Conservation (phyloP, 1,140 invertebrate species). For the Drosophila sp. region DNA sequence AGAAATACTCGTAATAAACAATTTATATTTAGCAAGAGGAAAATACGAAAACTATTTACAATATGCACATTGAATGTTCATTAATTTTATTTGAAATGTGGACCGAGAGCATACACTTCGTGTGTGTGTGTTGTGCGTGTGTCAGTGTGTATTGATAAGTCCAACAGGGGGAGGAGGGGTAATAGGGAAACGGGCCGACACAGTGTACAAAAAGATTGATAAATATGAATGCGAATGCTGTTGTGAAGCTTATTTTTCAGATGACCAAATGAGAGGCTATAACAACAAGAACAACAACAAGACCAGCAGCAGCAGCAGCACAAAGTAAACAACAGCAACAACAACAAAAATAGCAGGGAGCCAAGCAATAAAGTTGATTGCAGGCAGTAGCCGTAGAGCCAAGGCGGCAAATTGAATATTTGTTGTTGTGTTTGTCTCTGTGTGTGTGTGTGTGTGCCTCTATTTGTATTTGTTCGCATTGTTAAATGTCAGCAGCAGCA, state of each 20-base stretch:
- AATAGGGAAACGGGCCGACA: constrained; percentile 26
- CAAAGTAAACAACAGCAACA: constrained; percentile 50
- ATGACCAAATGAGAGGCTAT: constrained; percentile 54
- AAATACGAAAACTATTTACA: constrained; percentile 16
- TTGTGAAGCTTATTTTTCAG: constrained; percentile 56
- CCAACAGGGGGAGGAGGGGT: constrained; percentile 33
- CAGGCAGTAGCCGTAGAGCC: constrained; percentile 40
- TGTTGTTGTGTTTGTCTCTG: constrained; percentile 33
- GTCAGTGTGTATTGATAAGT: constrained; percentile 33
- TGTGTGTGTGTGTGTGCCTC: constrained; percentile 18
- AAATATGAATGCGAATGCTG: constrained; percentile 43
- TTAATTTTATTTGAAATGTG: constrained; percentile 26
- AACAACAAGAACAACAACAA: constrained; percentile 7
- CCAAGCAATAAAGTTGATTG: constrained; percentile 72
- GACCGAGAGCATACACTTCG: constrained; percentile 7
- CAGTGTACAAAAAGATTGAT: constrained; percentile 55
- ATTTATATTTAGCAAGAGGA: background rate
- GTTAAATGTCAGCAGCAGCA: constrained; percentile 61
- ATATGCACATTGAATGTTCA: constrained; percentile 28
- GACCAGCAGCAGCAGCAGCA: constrained; percentile 29
- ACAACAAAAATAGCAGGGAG: constrained; percentile 32
- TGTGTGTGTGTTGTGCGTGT: background rate
- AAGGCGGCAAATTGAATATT: constrained; percentile 62
- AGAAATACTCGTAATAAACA: background rate
- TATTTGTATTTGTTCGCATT: constrained; percentile 72